Evolutionary conservation across 2,797 vertebrate genomes (phyloP).

Genomic region (Heliangelus exortis): DNA sequence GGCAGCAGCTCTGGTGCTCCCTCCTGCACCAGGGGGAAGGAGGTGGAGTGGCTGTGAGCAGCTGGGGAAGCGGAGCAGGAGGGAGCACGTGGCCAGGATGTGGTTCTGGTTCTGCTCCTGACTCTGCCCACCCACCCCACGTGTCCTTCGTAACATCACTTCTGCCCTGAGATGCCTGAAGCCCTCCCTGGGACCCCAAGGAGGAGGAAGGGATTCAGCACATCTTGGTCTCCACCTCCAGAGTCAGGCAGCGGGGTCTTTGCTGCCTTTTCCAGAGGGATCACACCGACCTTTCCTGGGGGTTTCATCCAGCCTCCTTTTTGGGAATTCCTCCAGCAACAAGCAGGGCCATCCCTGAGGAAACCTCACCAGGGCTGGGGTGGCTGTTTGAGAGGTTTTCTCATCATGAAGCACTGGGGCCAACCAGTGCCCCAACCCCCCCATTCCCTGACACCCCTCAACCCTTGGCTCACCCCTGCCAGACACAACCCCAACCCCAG

Average conservation of each 20-base stretch:
- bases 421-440: accelerated
- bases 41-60: not conserved
- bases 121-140: not conserved
- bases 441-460: no score
- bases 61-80: not conserved
- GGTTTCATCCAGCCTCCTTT: not conserved
- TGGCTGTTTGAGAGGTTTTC: not conserved
- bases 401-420: not conserved
- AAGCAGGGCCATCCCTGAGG: accelerated
- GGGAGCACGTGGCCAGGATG: accelerated
- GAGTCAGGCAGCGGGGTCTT: accelerated
- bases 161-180: not conserved
- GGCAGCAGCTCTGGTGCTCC: not conserved
- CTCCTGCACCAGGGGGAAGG: not conserved
- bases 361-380: not conserved
- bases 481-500: not conserved
- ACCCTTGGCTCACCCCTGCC: not conserved
- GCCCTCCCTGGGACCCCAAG: accelerated
- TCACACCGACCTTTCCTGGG: not conserved
- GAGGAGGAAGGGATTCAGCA: not conserved
- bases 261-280: not conserved
- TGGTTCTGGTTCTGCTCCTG: not conserved
- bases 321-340: not conserved
- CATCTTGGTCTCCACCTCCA: not conserved
- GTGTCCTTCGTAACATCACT: accelerated